Evolutionary conservation across 2,113 vertebrate genomes (phyloP).

Genomic region (Casuarius casuarius): DNA sequence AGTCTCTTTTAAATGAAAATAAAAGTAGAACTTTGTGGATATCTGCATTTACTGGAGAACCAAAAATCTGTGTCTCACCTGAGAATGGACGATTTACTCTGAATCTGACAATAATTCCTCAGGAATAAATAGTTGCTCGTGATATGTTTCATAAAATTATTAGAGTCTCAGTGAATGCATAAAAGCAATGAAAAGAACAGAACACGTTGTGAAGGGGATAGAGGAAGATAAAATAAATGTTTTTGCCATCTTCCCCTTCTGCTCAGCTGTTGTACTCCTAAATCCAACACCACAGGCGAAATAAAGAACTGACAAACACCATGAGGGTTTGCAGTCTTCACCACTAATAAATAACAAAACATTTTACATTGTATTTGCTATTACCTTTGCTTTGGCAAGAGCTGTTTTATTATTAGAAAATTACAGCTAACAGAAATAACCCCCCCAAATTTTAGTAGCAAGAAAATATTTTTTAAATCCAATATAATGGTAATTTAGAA

Average conservation of each 20-base stretch:
- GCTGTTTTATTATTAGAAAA: not conserved
- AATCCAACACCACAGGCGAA: not conserved
- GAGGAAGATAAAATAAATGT: not conserved
- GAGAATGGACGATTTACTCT: not conserved
- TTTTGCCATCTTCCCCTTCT: not conserved
- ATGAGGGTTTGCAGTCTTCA: fast-evolving
- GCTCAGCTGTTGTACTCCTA: not conserved
- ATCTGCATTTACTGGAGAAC: not conserved
- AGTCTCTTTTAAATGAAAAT: not conserved
- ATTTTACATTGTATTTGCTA: not conserved
- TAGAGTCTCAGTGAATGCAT: not conserved
- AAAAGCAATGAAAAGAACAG: not conserved
- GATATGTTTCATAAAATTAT: not conserved
- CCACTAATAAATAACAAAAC: not conserved
- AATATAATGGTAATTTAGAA: not conserved
- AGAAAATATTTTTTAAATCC: not conserved
- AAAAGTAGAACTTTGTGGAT: not conserved
- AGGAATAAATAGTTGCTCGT: not conserved
- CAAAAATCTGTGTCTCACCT: not conserved
- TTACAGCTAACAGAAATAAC: not conserved
- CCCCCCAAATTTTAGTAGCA: not conserved
- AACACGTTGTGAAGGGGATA: not conserved
- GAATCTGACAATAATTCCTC: not conserved
- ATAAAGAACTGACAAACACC: not conserved
- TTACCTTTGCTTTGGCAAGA: not conserved